Conservation (phyloP, 1,140 invertebrate genomes). For the Chionoecetes opilio region DNA sequence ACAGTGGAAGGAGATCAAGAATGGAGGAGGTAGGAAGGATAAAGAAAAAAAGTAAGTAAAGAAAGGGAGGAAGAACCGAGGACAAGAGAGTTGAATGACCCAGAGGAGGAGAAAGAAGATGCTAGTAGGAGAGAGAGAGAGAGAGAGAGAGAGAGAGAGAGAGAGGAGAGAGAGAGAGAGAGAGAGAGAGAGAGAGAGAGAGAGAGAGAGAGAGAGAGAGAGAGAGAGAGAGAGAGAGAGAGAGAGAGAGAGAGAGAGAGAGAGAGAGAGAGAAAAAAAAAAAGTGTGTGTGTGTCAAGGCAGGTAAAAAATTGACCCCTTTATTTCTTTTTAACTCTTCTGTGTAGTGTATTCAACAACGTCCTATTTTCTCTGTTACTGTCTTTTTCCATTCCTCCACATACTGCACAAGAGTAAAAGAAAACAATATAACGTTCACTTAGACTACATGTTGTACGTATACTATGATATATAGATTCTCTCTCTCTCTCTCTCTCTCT, state of each 20-base stretch:
- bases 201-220: neutral
- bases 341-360: neutral
- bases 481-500: conserved; percentile 25
- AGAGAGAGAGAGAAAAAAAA: neutral
- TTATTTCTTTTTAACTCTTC: neutral
- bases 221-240: conserved; percentile 27
- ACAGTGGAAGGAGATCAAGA: too few relatives aligned
- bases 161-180: neutral
- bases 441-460: too few relatives aligned
- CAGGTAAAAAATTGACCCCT: neutral
- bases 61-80: too few relatives aligned
- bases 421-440: neutral
- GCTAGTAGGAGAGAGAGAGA: neutral
- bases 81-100: too few relatives aligned
- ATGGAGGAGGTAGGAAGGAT: too few relatives aligned
- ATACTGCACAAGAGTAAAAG: neutral
- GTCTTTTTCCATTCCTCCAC: neutral
- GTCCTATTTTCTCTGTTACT: neutral
- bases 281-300: neutral
- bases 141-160: neutral
- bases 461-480: neutral
- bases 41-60: too few relatives aligned
- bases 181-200: neutral
- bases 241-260: conserved; percentile 20
- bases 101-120: too few relatives aligned